Conservation (phyloP, 2,888 invertebrate species). For the Mycogona germanica region DNA sequence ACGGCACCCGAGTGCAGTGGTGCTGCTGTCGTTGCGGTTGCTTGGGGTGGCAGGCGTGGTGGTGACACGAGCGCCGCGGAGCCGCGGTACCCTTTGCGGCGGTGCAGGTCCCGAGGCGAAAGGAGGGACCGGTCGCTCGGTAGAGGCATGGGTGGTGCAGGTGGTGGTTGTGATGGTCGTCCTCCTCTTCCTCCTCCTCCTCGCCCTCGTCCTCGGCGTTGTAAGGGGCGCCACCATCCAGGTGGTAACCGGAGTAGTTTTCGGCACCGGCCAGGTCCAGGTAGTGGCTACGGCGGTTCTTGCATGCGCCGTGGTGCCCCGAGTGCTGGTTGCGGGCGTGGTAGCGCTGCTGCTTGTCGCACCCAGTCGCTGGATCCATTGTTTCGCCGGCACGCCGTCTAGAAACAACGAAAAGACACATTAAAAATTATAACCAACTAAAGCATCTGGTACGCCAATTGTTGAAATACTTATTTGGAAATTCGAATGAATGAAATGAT, state of each 20-base stretch:
- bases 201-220: slow-evolving; percentile 23
- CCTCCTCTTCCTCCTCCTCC: slow-evolving; percentile 22
- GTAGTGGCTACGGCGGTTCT: slow-evolving; percentile 31
- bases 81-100: neutral
- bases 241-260: slow-evolving; percentile 24
- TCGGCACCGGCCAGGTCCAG: slow-evolving; percentile 35
- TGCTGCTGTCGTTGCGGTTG: slow-evolving; percentile 18
- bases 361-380: too few species aligned
- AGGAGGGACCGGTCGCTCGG: neutral
- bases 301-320: too few species aligned
- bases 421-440: too few species aligned
- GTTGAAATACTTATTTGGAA: too few species aligned
- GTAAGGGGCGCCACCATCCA: slow-evolving; percentile 18
- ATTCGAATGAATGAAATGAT: too few species aligned
- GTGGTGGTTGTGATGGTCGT: slow-evolving; percentile 24
- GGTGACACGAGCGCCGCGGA: neutral
- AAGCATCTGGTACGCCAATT: too few species aligned
- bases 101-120: neutral
- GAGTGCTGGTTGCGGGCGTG: neutral
- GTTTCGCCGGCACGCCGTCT: too few species aligned
- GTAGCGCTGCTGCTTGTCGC: slow-evolving; percentile 6
- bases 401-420: too few species aligned
- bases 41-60: slow-evolving; percentile 22
- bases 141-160: slow-evolving; percentile 26
- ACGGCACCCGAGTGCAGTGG: slow-evolving; percentile 31